Conservation (phyloP, 2,113 vertebrate species). For the Microtus montanus region DNA sequence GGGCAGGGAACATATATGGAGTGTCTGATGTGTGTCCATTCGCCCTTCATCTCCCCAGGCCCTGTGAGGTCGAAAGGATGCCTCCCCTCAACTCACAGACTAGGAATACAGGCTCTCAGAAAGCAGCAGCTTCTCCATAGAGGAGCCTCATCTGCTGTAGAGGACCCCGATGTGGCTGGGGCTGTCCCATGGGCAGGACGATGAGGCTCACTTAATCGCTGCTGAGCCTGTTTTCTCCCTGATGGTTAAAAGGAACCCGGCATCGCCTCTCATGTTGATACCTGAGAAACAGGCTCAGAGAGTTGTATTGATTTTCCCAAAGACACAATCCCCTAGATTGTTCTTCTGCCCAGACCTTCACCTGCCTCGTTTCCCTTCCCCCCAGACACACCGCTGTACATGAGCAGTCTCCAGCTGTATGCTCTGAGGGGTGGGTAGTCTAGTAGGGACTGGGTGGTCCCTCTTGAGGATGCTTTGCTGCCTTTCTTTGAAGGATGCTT, state of each 20-base stretch:
- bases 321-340: not conserved
- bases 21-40: too few relatives aligned
- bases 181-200: not conserved
- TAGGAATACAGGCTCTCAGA: not conserved
- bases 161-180: not conserved
- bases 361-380: rapidly evolving
- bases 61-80: not conserved
- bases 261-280: not conserved
- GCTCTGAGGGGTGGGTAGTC: too few relatives aligned
- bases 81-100: not conserved
- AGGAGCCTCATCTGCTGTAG: not conserved
- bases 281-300: not conserved
- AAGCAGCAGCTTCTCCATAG: not conserved
- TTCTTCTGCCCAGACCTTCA: rapidly evolving
- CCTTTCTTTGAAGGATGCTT: not conserved
- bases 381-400: not conserved
- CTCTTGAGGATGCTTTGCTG: not conserved
- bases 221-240: not conserved
- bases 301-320: not conserved
- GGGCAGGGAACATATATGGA: not conserved
- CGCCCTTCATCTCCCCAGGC: not conserved
- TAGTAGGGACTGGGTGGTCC: not conserved
- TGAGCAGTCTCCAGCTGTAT: not conserved
- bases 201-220: not conserved
- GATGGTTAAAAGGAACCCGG: not conserved